Evolutionary conservation across 2,888 invertebrate species (phyloP).

Genomic region (Molanna angustata): DNA sequence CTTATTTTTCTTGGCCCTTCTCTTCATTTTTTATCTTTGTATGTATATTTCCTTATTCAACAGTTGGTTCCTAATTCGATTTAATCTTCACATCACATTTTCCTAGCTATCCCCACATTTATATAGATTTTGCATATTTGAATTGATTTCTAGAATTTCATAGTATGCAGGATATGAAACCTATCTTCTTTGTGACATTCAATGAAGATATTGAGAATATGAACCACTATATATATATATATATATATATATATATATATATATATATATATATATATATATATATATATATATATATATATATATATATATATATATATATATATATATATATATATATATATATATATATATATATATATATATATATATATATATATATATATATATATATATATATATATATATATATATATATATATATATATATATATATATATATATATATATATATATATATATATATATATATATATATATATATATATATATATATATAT

Average conservation of each 20-base stretch:
- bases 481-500: background rate
- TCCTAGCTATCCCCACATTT: too few relatives aligned
- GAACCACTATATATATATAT: too few relatives aligned
- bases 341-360: background rate
- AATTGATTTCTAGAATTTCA: too few relatives aligned
- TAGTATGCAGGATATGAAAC: too few relatives aligned
- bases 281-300: constrained; percentile 3
- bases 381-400: background rate
- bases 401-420: background rate
- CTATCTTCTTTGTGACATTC: too few relatives aligned
- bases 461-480: background rate
- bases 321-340: background rate
- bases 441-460: background rate
- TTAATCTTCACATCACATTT: too few relatives aligned
- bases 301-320: background rate
- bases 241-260: constrained; percentile 1
- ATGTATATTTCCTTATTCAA: too few relatives aligned
- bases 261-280: constrained; percentile 4
- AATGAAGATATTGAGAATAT: background rate
- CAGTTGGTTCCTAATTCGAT: too few relatives aligned
- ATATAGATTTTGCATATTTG: too few relatives aligned
- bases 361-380: background rate
- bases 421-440: background rate
- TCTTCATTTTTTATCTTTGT: too few relatives aligned
- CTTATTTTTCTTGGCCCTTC: too few relatives aligned